Conservation (phyloP, 2,888 invertebrate genomes). For the Caenorhabditis sp. region DNA sequence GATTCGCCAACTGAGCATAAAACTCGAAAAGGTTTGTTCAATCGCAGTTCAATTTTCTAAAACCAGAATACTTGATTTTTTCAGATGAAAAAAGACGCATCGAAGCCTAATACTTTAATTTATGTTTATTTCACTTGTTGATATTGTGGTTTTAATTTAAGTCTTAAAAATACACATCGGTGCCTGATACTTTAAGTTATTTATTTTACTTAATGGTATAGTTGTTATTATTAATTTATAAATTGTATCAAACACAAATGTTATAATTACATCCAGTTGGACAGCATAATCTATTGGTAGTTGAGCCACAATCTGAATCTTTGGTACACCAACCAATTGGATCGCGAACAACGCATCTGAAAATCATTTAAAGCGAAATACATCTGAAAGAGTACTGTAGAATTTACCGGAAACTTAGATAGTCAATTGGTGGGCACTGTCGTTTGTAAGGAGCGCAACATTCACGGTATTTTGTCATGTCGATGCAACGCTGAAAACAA, state of each 20-base stretch:
- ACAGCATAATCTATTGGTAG: slow-evolving; percentile 30
- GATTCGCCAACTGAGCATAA: not conserved
- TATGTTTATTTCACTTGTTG: no score
- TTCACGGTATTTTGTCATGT: slow-evolving; percentile 32
- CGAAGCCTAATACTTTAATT: no score
- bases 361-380: no score
- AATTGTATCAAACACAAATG: slow-evolving; percentile 16
- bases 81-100: no score
- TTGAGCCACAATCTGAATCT: slow-evolving; percentile 28
- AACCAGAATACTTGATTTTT: no score
- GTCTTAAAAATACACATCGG: no score
- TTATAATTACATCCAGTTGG: slow-evolving; percentile 43
- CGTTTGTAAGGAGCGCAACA: slow-evolving; percentile 29
- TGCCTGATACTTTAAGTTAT: no score
- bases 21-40: not conserved
- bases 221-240: not conserved
- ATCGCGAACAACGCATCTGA: slow-evolving; percentile 20
- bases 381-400: not conserved
- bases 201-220: no score
- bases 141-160: not conserved
- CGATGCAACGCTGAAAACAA: slow-evolving; percentile 35
- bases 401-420: slow-evolving; percentile 23
- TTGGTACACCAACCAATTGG: slow-evolving; percentile 30
- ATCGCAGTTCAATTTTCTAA: no score
- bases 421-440: slow-evolving; percentile 21